These are phyloP conservation scores for Hippopotamus amphibius DNA, from an alignment of 2,113 vertebrate species.

Conservation along the genomic window DNA sequence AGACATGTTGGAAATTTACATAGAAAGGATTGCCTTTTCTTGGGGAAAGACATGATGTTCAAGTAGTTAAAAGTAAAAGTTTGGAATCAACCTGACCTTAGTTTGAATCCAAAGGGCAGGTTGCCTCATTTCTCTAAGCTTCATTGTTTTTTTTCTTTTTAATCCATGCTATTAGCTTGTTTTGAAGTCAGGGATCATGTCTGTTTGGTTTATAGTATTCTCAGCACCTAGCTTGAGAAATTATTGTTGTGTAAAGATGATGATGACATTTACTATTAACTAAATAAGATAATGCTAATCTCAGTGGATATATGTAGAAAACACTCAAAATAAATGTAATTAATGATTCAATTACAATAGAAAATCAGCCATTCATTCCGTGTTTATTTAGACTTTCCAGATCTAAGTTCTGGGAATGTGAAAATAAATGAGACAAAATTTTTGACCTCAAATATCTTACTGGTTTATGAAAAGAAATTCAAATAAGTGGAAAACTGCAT, in stretches of 20 bases:
- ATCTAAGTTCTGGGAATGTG: not conserved
- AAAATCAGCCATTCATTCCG: not conserved
- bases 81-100: not conserved
- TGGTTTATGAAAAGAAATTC: not conserved
- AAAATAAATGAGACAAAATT: not conserved
- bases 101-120: not conserved
- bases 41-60: not conserved
- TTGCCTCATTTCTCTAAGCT: not conserved
- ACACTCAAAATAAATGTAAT: not conserved
- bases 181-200: not conserved
- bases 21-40: not conserved
- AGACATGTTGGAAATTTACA: not conserved
- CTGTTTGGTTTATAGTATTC: not conserved
- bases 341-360: slow-evolving; percentile 30
- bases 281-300: not conserved
- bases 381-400: not conserved
- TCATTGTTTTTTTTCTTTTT: not conserved
- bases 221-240: not conserved
- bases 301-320: not conserved
- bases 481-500: not conserved
- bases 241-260: not conserved
- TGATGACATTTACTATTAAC: not conserved
- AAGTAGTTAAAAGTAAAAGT: not conserved
- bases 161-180: not conserved
- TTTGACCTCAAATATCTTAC: not conserved